Evolutionary conservation across 2,113 vertebrate species (phyloP).

Genomic region (Guaruba guarouba): DNA sequence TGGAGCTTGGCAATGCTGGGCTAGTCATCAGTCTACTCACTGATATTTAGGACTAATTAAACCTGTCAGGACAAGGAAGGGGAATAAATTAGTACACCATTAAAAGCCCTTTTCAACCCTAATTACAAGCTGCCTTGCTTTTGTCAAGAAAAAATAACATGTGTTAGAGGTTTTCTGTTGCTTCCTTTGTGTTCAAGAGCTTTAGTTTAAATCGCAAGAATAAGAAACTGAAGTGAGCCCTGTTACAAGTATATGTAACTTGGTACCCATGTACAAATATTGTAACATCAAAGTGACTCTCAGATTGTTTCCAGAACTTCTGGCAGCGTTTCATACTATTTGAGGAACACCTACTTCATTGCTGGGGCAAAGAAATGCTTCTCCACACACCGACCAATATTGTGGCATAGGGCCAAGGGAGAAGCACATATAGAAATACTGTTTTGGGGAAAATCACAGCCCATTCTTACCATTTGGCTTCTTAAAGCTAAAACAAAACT

Average conservation of each 20-base stretch:
- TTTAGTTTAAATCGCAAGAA: neutral
- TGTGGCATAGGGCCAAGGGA: neutral
- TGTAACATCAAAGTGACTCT: neutral
- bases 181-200: neutral
- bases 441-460: neutral
- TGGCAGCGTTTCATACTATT: neutral
- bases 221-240: neutral
- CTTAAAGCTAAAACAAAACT: neutral
- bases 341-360: neutral
- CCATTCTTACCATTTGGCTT: neutral
- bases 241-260: neutral
- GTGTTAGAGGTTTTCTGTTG: neutral
- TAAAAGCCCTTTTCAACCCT: constrained; percentile 14
- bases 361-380: neutral
- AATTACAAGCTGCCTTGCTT: constrained; percentile 25
- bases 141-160: neutral
- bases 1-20: neutral
- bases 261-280: neutral
- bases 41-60: constrained; percentile 60
- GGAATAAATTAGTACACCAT: constrained; percentile 35
- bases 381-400: neutral
- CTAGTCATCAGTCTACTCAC: constrained; percentile 20
- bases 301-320: neutral
- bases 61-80: constrained; percentile 50
- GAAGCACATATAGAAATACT: neutral